phyloP scores from a whole-genome alignment of 2,797 vertebrate genomes.

The Pangasius sanitwongsei region DNA sequence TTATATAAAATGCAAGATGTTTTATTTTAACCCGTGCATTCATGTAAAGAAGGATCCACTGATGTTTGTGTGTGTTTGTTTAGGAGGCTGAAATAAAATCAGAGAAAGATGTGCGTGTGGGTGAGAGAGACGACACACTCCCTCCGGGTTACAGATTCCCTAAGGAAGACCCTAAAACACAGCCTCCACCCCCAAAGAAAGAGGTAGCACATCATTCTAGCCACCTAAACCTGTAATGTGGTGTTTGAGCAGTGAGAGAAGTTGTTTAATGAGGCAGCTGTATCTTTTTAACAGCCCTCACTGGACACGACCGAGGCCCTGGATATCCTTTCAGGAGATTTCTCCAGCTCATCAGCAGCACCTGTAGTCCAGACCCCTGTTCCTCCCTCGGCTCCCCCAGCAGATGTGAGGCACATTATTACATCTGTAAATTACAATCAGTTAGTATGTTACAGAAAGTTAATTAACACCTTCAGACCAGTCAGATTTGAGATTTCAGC shows the following conservation, averaged over 20 bases:
- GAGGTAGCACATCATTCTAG: conserved; percentile 62
- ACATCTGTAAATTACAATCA: background rate
- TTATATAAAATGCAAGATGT: background rate
- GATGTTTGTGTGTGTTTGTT: background rate
- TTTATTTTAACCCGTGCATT: background rate
- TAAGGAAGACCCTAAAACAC: conserved; percentile 59
- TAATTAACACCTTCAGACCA: background rate
- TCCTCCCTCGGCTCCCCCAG: conserved; percentile 54
- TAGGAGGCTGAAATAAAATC: conserved; percentile 66
- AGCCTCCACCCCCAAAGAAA: conserved; percentile 63
- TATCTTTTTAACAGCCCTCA: conserved; percentile 60
- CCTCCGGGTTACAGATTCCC: conserved; percentile 70
- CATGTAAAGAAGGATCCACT: background rate
- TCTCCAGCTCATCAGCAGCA: conserved; percentile 53
- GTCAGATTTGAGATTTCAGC: background rate
- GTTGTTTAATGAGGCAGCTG: background rate
- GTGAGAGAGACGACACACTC: conserved; percentile 71
- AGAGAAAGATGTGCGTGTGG: conserved; percentile 68
- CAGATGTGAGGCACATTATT: conserved; percentile 49
- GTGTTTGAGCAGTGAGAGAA: background rate
- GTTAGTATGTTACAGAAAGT: background rate
- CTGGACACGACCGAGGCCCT: conserved; percentile 64
- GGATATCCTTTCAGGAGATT: conserved; percentile 69
- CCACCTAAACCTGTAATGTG: background rate
- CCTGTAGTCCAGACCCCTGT: conserved; percentile 55